These are phyloP conservation scores for Doris montereyensis DNA, from an alignment of 2,888 invertebrate species.

Conservation along the genomic window DNA sequence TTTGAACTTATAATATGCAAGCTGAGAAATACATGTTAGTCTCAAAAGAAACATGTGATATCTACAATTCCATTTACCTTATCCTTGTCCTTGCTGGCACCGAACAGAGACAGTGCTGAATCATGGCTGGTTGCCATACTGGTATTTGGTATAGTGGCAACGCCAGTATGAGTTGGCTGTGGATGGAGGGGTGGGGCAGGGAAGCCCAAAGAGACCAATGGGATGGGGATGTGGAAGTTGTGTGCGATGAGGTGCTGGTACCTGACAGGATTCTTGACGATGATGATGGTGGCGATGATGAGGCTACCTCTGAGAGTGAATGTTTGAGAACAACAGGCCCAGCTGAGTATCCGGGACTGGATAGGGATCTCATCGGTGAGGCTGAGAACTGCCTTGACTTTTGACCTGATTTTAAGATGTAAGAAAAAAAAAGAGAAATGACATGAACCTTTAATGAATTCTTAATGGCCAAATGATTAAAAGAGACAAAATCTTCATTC, in stretches of 20 bases:
- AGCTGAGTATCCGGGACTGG: constrained; percentile 13
- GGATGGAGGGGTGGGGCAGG: constrained; percentile 79
- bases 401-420: constrained; percentile 27
- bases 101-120: background rate
- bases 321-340: constrained; percentile 12
- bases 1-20: no score
- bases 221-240: constrained; percentile 36
- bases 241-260: constrained; percentile 73
- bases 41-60: no score
- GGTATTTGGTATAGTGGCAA: constrained; percentile 72
- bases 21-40: no score
- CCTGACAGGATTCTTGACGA: constrained; percentile 33
- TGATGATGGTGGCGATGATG: constrained; percentile 35
- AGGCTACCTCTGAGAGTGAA: constrained; percentile 13
- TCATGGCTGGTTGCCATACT: constrained; percentile 61
- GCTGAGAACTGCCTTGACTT: constrained; percentile 18
- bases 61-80: no score
- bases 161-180: constrained; percentile 46
- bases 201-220: constrained; percentile 41
- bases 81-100: constrained; percentile 33
- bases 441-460: no score
- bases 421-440: background rate
- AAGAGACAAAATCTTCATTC: no score
- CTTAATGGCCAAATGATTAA: no score
- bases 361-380: constrained; percentile 31